These are phyloP conservation scores for Hyppa rectilinea DNA, from an alignment of 2,888 invertebrate species.

Conservation along the genomic window DNA sequence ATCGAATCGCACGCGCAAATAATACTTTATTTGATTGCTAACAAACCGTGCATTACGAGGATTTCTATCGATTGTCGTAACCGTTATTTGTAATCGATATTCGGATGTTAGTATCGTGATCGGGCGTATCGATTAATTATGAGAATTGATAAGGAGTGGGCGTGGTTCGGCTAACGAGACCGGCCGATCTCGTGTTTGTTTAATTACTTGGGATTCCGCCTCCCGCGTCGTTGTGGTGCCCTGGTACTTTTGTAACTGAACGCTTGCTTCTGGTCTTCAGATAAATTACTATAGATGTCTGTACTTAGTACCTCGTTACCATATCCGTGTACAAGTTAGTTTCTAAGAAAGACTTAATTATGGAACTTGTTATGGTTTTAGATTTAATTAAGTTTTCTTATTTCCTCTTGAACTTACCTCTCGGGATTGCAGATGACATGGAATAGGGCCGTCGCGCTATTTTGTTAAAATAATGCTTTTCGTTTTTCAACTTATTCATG, in stretches of 20 bases:
- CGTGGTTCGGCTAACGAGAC: conserved; percentile 81
- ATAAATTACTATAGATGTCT: conserved; percentile 51
- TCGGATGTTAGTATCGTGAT: conserved; percentile 68
- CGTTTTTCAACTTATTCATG: neutral
- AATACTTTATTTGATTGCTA: conserved; percentile 47
- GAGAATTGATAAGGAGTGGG: conserved; percentile 85
- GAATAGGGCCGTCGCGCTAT: neutral
- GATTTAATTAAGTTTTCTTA: neutral
- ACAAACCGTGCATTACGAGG: conserved; percentile 61
- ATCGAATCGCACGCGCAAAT: conserved; percentile 64
- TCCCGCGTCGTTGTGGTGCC: conserved; percentile 66
- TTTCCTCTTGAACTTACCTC: neutral
- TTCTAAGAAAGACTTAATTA: neutral
- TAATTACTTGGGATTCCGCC: conserved; percentile 82
- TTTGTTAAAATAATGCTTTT: neutral
- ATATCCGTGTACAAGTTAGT: conserved; percentile 14
- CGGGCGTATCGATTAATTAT: conserved; percentile 82
- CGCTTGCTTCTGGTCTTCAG: conserved; percentile 76
- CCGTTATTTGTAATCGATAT: conserved; percentile 77
- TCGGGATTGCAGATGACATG: neutral
- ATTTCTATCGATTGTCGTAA: conserved; percentile 64
- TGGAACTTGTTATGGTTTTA: neutral
- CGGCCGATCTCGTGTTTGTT: conserved; percentile 85
- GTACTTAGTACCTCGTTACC: conserved; percentile 9
- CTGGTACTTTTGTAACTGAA: conserved; percentile 62